These are phyloP conservation scores for Perca schrenkii DNA, from an alignment of 2,113 vertebrate genomes.

Conservation along the genomic window DNA sequence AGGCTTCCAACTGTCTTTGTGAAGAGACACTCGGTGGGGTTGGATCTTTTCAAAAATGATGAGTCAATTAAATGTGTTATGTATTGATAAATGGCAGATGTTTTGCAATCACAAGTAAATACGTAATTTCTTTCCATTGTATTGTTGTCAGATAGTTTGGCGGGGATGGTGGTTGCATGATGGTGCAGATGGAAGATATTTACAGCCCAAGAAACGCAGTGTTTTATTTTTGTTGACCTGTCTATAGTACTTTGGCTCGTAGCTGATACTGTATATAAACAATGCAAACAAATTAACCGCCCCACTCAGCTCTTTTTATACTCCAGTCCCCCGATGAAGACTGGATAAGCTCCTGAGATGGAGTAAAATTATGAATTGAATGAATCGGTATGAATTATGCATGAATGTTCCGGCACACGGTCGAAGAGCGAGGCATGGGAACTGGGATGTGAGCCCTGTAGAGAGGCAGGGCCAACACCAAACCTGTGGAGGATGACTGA, in stretches of 20 bases:
- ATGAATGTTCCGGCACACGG: conserved; percentile 32
- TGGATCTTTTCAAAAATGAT: conserved; percentile 14
- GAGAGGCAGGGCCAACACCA: conserved; percentile 41
- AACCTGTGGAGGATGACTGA: conserved; percentile 63
- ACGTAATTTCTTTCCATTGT: conserved; percentile 26
- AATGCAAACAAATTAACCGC: conserved; percentile 27
- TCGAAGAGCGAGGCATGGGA: conserved; percentile 32
- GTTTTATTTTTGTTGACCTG: conserved; percentile 42
- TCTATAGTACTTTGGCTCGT: conserved; percentile 34
- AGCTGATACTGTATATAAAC: conserved; percentile 33
- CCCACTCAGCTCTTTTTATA: conserved; percentile 28
- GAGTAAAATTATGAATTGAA: conserved; percentile 44
- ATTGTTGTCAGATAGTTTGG: conserved; percentile 39
- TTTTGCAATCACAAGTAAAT: conserved; percentile 42
- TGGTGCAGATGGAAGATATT: conserved; percentile 48
- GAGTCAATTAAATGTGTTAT: conserved; percentile 6
- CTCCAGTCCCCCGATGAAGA: conserved; percentile 32
- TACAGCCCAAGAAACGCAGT: conserved; percentile 24
- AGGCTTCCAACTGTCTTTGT: not conserved
- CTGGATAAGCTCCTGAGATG: conserved; percentile 50
- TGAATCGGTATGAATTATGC: conserved; percentile 28
- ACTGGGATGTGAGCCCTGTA: conserved; percentile 22
- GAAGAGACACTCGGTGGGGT: conserved; percentile 10
- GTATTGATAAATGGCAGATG: conserved; percentile 32
- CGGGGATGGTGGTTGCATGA: conserved; percentile 68